Evolutionary conservation across 1,140 invertebrate genomes (phyloP), one percentile per base, ranked within the genome.

Genomic region (Zaprionus lachaisei): DNA sequence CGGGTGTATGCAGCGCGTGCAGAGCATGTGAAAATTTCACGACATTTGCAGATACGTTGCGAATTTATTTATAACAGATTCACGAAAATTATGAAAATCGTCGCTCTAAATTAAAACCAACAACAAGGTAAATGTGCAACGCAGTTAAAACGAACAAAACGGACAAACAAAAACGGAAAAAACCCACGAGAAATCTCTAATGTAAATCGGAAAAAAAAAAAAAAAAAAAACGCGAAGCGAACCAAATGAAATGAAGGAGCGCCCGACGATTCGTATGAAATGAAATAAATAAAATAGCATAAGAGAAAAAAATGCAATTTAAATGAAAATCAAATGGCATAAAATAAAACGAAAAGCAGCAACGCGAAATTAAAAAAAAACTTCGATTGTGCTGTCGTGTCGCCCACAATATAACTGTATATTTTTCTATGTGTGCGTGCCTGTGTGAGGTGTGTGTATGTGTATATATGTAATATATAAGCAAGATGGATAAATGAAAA

Each of bases 21-120:
- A 81, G 84, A 89, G 79, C 72, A 89, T 87, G 84, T 87, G 81
- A 89, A 83, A 89, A 81, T 77, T 81, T 83, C 60, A 76, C 78
- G 77, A 78, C 71, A 67, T 81, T 86, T 82, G 65, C 68, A 82
- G 62, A 80, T 73, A 80, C 80, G 80, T 83, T 83, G 79, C 79
- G 77, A 86, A 87, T 86, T 87, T 86, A 86, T 86, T 82, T 75
- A 87, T 80, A 87, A 80, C 66, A 74, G 77, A 68, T 67, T 68
- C 12, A 75, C 74, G 22, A 72, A 64, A 83, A 76, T 81, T 65
- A 76, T 81, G 44, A 76, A 76, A 85, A 85, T 85, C 74, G 74
- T 73, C 70, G 71, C 70, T 78, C 68, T 38, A 62, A 79, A 78
- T 55, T 47, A 64, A 72, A 78, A 72, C 44, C 62, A 60, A 79